Conservation (phyloP, 1,140 invertebrate species). For the Leptinotarsa texana region DNA sequence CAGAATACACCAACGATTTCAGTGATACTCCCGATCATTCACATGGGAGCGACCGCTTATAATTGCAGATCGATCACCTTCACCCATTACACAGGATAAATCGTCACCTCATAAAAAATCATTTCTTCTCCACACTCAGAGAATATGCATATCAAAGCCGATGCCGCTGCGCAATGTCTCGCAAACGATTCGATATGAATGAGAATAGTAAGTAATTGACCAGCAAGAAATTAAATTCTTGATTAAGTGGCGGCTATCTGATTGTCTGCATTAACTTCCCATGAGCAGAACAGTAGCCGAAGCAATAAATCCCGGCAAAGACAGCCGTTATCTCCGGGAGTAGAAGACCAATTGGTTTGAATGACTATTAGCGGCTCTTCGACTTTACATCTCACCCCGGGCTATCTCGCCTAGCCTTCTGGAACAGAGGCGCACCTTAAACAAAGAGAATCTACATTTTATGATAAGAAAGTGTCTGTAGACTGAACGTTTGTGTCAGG, state of each 20-base stretch:
- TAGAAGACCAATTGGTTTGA: constrained; percentile 48
- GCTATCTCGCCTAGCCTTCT: constrained; percentile 3
- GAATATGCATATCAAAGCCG: constrained; percentile 18
- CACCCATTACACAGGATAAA: neutral
- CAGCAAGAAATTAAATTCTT: constrained; percentile 19
- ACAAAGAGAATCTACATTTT: too few species aligned
- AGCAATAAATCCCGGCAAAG: constrained; percentile 43
- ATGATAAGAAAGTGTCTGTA: too few species aligned
- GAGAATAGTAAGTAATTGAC: constrained; percentile 21
- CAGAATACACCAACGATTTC: too few species aligned
- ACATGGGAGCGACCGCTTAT: too few species aligned
- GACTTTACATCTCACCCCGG: constrained; percentile 31
- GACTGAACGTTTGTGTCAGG: too few species aligned
- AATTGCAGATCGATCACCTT: too few species aligned
- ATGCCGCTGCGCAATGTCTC: neutral
- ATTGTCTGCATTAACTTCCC: constrained; percentile 30
- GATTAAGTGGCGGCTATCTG: constrained; percentile 23
- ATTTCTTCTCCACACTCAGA: neutral
- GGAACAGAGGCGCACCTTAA: neutral
- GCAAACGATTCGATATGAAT: constrained; percentile 11
- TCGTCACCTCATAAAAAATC: constrained; percentile 7
- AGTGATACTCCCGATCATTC: too few species aligned
- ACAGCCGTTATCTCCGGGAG: constrained; percentile 42
- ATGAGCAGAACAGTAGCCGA: constrained; percentile 39
- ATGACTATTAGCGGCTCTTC: constrained; percentile 43